phyloP scores from a whole-genome alignment of 2,888 invertebrate genomes.

The Lycia hirtaria region DNA sequence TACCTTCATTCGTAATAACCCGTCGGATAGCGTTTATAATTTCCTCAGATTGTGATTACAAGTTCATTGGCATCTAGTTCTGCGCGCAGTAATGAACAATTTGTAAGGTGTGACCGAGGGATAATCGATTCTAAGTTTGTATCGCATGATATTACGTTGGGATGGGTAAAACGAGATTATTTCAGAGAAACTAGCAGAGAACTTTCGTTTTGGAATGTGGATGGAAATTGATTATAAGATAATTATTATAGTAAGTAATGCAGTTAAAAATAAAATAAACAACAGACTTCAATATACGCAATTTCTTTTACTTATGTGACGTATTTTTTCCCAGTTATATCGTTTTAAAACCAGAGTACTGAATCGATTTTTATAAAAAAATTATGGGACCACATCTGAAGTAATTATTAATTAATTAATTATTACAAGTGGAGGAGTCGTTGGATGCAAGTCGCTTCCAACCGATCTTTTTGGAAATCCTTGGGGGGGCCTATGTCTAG shows the following conservation, averaged over 20 bases:
- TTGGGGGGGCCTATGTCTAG: too few species aligned
- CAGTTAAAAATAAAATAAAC: background rate
- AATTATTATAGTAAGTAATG: too few species aligned
- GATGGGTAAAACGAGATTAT: conserved; percentile 26
- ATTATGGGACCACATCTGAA: too few species aligned
- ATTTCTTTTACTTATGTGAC: too few species aligned
- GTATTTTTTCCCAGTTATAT: too few species aligned
- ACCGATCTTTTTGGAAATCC: too few species aligned
- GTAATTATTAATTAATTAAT: too few species aligned
- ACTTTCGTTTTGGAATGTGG: conserved; percentile 30
- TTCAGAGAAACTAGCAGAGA: conserved; percentile 10
- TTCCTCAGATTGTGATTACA: conserved; percentile 50
- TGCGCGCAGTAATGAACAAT: conserved; percentile 63
- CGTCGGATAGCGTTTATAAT: conserved; percentile 57
- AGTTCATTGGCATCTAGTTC: conserved; percentile 69
- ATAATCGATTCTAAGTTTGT: conserved; percentile 52
- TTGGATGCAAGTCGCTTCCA: too few species aligned
- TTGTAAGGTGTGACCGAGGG: conserved; percentile 53
- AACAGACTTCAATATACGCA: too few species aligned
- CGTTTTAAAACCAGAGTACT: too few species aligned
- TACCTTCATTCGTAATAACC: conserved; percentile 55
- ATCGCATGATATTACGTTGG: conserved; percentile 35
- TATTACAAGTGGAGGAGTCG: too few species aligned
- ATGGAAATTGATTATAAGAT: background rate
- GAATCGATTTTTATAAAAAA: too few species aligned